Evolutionary conservation across 2,113 vertebrate genomes (phyloP).

Genomic region (Ophthalmolycus amberensis): DNA sequence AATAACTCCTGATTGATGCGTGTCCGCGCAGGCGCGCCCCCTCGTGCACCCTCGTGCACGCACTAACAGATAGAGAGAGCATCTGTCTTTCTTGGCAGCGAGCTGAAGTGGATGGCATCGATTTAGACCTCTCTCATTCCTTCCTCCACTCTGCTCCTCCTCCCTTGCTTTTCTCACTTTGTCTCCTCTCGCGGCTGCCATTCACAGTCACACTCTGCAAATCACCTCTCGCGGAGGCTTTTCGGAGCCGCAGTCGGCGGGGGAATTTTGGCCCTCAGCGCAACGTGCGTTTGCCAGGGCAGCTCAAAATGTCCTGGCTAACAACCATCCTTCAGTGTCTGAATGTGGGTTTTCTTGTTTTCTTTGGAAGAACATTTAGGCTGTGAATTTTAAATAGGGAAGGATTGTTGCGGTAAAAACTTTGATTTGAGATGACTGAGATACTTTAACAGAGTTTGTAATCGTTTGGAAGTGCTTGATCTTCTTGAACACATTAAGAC

Average conservation of each 20-base stretch:
- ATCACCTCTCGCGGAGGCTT: slow-evolving; percentile 54
- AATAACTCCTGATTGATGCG: slow-evolving; percentile 60
- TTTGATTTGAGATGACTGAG: slow-evolving; percentile 37
- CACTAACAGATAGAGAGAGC: slow-evolving; percentile 59
- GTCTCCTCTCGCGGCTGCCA: slow-evolving; percentile 55
- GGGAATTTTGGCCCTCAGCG: slow-evolving; percentile 52
- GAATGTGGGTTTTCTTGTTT: slow-evolving; percentile 50
- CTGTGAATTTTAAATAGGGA: slow-evolving; percentile 64
- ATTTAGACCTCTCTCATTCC: slow-evolving; percentile 72
- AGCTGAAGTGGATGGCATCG: slow-evolving; percentile 71
- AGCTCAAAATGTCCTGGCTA: slow-evolving; percentile 67
- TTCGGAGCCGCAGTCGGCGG: slow-evolving; percentile 48
- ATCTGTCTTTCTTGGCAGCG: slow-evolving; percentile 75
- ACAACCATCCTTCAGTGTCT: slow-evolving; percentile 63
- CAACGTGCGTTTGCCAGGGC: slow-evolving; percentile 51
- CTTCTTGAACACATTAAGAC: slow-evolving; percentile 13
- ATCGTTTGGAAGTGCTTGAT: slow-evolving; percentile 29
- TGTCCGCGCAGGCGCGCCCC: slow-evolving; percentile 21
- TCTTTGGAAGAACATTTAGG: slow-evolving; percentile 57
- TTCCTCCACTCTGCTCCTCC: slow-evolving; percentile 54
- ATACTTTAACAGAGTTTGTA: slow-evolving; percentile 31
- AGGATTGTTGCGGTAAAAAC: slow-evolving; percentile 39
- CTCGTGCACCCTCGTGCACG: background rate
- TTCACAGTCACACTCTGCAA: slow-evolving; percentile 59
- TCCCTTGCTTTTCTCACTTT: slow-evolving; percentile 55